Conservation (phyloP, 2,888 invertebrate genomes). For the Oligia latruncula region DNA sequence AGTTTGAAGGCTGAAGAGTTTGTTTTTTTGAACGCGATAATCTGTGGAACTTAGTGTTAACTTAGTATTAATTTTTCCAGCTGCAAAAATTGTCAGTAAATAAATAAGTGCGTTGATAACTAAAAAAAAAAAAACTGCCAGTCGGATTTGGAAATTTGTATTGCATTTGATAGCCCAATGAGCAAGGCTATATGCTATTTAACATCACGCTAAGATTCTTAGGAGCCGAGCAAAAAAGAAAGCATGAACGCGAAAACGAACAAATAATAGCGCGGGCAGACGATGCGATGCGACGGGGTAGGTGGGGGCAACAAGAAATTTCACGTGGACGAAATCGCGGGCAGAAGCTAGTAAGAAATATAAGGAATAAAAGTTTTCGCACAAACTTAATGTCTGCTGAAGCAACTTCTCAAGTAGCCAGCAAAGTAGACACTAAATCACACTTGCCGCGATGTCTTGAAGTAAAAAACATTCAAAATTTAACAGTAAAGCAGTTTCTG, state of each 20-base stretch:
- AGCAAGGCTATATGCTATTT: background rate
- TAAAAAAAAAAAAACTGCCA: too few relatives aligned
- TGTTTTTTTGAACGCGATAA: background rate
- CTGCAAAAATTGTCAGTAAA: too few relatives aligned
- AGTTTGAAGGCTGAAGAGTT: too few relatives aligned
- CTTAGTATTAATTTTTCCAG: too few relatives aligned
- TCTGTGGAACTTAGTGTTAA: too few relatives aligned
- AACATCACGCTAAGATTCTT: background rate
- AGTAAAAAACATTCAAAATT: conserved; percentile 56
- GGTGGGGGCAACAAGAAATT: too few relatives aligned
- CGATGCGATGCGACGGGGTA: too few relatives aligned
- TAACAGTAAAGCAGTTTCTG: conserved; percentile 59
- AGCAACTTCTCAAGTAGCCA: conserved; percentile 35
- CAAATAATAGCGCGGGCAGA: background rate
- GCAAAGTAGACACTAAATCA: conserved; percentile 54
- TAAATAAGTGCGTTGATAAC: too few relatives aligned
- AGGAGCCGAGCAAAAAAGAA: too few relatives aligned
- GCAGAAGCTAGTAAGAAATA: background rate
- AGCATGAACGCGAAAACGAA: background rate
- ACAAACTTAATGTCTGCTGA: conserved; percentile 22
- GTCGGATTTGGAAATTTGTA: background rate
- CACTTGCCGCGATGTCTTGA: conserved; percentile 41
- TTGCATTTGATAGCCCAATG: background rate
- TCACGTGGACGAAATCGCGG: too few relatives aligned
- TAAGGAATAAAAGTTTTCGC: conserved; percentile 19